A percentile compares a stretch with the other conserved stretches of the same genome.
phyloP scores from a whole-genome alignment of 1,140 invertebrate species.

The Zaprionus ornatus region DNA sequence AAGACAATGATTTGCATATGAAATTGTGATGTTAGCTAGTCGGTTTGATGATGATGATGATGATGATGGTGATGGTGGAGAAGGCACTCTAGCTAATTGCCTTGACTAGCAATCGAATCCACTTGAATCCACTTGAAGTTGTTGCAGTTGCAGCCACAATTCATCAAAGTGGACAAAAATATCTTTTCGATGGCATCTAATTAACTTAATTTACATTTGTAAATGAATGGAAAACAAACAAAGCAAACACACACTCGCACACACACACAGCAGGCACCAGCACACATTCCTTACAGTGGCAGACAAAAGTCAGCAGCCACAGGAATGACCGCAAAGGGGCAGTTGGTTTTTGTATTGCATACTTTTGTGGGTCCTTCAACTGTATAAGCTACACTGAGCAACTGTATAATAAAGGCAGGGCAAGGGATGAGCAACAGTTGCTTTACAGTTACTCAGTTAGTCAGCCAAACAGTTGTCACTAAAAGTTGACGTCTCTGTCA shows the following conservation, averaged over 20 bases:
- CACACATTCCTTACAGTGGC: neutral
- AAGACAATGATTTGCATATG: slow-evolving; percentile 1
- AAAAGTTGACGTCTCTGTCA: neutral
- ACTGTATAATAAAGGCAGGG: neutral
- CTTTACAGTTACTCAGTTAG: neutral
- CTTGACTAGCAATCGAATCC: neutral
- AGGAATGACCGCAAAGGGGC: slow-evolving; percentile 31
- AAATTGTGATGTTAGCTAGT: neutral
- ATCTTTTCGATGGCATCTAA: slow-evolving; percentile 41
- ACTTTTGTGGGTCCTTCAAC: slow-evolving; percentile 35
- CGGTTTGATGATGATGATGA: neutral
- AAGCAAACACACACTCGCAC: neutral
- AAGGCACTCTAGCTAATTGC: slow-evolving; percentile 10
- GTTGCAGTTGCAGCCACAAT: slow-evolving; percentile 33
- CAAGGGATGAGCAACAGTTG: neutral
- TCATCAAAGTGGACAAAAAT: slow-evolving; percentile 16
- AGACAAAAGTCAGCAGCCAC: neutral
- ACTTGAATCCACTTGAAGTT: slow-evolving; percentile 37
- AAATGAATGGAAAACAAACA: slow-evolving; percentile 11
- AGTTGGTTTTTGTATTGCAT: slow-evolving; percentile 33
- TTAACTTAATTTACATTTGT: slow-evolving; percentile 53
- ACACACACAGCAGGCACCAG: neutral
- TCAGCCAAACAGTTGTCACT: too few relatives aligned
- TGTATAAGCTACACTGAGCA: slow-evolving; percentile 10
- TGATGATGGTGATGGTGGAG: neutral